phyloP scores from a whole-genome alignment of 2,113 vertebrate genomes.

The Cheirogaleus medius region DNA sequence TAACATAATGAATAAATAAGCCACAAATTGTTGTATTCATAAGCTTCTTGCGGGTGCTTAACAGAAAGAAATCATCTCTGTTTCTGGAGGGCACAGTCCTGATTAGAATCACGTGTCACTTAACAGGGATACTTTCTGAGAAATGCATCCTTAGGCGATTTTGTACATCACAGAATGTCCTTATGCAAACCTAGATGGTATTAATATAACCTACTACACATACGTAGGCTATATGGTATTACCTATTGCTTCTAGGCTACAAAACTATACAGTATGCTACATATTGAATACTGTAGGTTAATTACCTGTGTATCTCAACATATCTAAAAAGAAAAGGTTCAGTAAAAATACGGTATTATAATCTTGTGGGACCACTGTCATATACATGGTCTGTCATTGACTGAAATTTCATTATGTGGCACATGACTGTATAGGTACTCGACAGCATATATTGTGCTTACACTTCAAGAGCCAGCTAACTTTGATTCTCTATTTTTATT shows the following conservation, averaged over 20 bases:
- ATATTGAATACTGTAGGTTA: neutral
- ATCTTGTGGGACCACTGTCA: neutral
- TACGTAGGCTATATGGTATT: neutral
- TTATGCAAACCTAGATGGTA: neutral
- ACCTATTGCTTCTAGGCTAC: neutral
- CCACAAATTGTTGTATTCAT: neutral
- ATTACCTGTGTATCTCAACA: neutral
- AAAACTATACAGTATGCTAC: neutral
- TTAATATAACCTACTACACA: neutral
- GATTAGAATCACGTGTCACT: neutral
- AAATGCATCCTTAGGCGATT: neutral
- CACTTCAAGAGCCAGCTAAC: neutral
- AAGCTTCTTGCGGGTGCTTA: neutral
- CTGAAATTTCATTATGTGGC: neutral
- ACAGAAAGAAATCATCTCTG: neutral
- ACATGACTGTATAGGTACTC: neutral
- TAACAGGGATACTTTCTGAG: neutral
- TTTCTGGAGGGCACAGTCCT: neutral
- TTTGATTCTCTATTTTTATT: neutral
- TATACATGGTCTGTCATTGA: neutral
- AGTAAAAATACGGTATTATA: neutral
- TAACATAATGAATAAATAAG: neutral
- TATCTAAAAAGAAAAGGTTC: neutral
- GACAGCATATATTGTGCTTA: rapidly evolving
- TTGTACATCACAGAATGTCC: neutral